Evolutionary conservation across 2,888 invertebrate species (phyloP).

Genomic region (Salticus scenicus): DNA sequence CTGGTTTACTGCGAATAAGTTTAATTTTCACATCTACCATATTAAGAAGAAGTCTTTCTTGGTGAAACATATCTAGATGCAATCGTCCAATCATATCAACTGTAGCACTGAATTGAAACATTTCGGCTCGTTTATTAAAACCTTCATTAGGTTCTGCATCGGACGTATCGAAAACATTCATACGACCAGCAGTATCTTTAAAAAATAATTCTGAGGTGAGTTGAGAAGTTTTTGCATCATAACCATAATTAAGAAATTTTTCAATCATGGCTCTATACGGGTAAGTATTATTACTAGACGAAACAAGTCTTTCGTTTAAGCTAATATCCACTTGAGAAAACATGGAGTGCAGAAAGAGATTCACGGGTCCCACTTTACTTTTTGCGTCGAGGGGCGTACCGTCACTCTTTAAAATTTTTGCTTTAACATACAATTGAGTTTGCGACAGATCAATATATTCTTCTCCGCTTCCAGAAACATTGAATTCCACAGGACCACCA

Average conservation of each 20-base stretch:
- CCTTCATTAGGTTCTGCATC: conserved; percentile 23
- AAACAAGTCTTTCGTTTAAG: conserved; percentile 30
- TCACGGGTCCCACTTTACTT: conserved; percentile 20
- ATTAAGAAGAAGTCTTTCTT: conserved; percentile 36
- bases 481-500: conserved; percentile 21
- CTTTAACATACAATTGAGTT: conserved; percentile 31
- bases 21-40: conserved; percentile 39
- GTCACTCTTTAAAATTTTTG: conserved; percentile 22
- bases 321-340: conserved; percentile 24
- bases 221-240: conserved; percentile 30
- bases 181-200: too few relatives aligned
- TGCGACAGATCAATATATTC: conserved; percentile 36
- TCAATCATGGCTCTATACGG: conserved; percentile 32
- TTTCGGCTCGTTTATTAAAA: conserved; percentile 22
- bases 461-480: conserved; percentile 30
- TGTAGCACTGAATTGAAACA: not conserved
- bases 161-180: too few relatives aligned
- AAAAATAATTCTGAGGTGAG: too few relatives aligned
- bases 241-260: conserved; percentile 27
- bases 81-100: conserved; percentile 50
- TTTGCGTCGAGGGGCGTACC: not conserved
- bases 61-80: conserved; percentile 48
- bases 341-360: conserved; percentile 28
- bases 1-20: conserved; percentile 30
- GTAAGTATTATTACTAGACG: conserved; percentile 22